Conservation (phyloP, 1,140 invertebrate genomes). For the Dufourea novaeangliae region DNA sequence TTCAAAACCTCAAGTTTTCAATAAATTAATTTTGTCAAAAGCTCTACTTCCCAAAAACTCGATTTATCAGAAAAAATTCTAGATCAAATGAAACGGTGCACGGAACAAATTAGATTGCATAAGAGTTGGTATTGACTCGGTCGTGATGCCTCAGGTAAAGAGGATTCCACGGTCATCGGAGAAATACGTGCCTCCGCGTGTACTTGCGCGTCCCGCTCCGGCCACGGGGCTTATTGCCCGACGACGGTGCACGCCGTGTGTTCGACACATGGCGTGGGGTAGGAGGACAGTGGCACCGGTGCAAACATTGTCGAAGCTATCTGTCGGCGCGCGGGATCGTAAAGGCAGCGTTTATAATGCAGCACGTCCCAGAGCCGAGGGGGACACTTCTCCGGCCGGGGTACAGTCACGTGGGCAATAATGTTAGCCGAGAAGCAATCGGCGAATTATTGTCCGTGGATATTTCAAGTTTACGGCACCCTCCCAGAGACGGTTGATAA, state of each 20-base stretch:
- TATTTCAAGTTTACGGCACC: not conserved
- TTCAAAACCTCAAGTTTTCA: too few relatives aligned
- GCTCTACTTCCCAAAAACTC: too few relatives aligned
- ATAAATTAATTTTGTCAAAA: too few relatives aligned
- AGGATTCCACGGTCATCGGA: too few relatives aligned
- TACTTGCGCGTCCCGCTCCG: not conserved
- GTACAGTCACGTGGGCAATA: not conserved
- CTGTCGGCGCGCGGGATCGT: conserved; percentile 1
- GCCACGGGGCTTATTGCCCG: not conserved
- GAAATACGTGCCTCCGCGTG: not conserved
- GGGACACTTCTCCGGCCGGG: not conserved
- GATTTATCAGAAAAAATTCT: too few relatives aligned
- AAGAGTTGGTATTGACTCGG: not conserved
- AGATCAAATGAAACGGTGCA: too few relatives aligned
- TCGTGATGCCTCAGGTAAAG: not conserved
- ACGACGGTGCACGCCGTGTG: too few relatives aligned
- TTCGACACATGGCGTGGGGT: not conserved
- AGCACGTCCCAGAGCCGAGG: not conserved
- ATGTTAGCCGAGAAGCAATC: not conserved
- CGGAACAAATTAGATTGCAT: not conserved
- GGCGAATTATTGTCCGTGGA: not conserved
- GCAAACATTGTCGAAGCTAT: not conserved
- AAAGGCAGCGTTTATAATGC: conserved; percentile 3
- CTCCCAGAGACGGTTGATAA: too few relatives aligned
- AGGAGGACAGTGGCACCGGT: not conserved